A percentile compares a stretch with the other conserved stretches of the same genome.
Evolutionary conservation across 2,113 vertebrate species (phyloP).

Genomic region (Tragelaphus imberbis): DNA sequence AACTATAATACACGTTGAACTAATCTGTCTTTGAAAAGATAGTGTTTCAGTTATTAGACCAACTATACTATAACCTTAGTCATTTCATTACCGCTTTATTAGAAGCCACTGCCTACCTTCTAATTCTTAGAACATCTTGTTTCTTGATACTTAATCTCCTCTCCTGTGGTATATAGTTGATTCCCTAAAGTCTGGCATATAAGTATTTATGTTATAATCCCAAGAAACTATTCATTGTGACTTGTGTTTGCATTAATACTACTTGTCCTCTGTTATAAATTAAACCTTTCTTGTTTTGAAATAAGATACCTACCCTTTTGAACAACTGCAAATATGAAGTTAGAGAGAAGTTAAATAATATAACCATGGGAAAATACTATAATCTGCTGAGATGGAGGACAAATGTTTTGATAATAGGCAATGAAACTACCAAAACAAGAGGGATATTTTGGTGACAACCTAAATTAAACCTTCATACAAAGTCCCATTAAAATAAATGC

Average conservation of each 20-base stretch:
- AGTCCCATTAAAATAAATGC: slow-evolving; percentile 3
- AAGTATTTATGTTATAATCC: background rate
- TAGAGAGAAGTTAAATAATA: background rate
- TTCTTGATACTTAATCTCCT: background rate
- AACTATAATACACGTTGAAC: background rate
- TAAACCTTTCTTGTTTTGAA: slow-evolving; percentile 24
- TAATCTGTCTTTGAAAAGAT: slow-evolving; percentile 6
- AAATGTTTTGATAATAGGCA: background rate
- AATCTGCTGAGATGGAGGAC: background rate
- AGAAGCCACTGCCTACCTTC: background rate
- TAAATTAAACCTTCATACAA: slow-evolving; percentile 36
- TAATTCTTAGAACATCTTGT: slow-evolving; percentile 20
- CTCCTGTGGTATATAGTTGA: background rate
- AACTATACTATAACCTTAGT: background rate
- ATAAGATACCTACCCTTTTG: background rate
- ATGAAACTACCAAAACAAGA: background rate
- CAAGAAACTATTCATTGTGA: background rate
- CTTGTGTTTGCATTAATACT: background rate
- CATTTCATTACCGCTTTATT: background rate
- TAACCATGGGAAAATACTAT: background rate
- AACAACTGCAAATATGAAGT: slow-evolving; percentile 19
- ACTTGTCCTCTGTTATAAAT: slow-evolving; percentile 25
- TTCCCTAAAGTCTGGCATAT: background rate
- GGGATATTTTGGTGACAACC: slow-evolving; percentile 7
- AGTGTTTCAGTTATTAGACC: background rate